A percentile compares a stretch with the other conserved stretches of the same genome.
These are phyloP conservation scores for Pterobdella sp. DNA, from an alignment of 2,888 invertebrate species.

Conservation along the genomic window DNA sequence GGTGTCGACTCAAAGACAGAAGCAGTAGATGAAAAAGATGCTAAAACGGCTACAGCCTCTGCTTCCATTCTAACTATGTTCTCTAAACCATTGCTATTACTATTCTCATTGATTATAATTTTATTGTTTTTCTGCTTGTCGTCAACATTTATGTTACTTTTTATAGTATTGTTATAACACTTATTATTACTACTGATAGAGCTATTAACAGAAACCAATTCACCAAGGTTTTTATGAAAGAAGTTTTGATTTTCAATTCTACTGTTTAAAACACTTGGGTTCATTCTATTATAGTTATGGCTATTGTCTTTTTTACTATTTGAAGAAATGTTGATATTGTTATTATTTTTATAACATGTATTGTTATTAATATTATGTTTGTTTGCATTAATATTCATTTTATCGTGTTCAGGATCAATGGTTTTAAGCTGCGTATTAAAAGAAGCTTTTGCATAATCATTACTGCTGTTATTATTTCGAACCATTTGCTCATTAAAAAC, in stretches of 20 bases:
- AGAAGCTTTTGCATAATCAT: background rate
- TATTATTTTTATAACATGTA: background rate
- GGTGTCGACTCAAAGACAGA: background rate
- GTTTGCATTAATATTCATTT: background rate
- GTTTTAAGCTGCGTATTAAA: background rate
- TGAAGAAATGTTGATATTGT: background rate
- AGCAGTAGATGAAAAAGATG: conserved; percentile 18
- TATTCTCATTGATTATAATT: background rate
- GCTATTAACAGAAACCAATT: too few species aligned
- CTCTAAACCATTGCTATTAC: background rate
- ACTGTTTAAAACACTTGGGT: too few species aligned
- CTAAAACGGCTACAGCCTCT: conserved; percentile 16
- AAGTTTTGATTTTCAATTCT: too few species aligned
- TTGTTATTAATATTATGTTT: background rate
- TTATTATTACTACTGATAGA: too few species aligned
- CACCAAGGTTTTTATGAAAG: too few species aligned
- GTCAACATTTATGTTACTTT: background rate
- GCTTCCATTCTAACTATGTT: conserved; percentile 17
- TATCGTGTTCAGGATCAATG: background rate
- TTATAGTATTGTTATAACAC: background rate
- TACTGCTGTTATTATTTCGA: background rate
- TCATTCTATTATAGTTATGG: too few species aligned
- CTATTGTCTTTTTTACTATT: background rate
- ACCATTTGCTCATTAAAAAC: background rate
- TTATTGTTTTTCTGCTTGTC: too few species aligned